Conservation (phyloP, 2,113 vertebrate species). For the Sander lucioperca region DNA sequence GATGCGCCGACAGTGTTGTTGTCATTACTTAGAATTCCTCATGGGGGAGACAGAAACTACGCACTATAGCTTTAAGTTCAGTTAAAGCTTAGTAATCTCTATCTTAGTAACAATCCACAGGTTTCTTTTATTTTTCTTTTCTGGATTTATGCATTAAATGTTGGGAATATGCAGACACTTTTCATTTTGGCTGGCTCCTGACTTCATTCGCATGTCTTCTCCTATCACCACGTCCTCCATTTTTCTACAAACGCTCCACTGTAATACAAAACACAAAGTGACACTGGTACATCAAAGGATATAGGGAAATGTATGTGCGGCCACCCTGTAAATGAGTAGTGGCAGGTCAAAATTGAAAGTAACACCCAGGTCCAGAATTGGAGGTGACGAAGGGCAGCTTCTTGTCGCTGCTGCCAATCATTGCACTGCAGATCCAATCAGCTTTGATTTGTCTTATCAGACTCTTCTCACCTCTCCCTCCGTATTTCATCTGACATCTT, state of each 20-base stretch:
- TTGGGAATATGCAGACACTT: background rate
- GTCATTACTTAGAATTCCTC: too few relatives aligned
- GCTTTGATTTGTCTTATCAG: slow-evolving; percentile 43
- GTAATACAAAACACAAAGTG: background rate
- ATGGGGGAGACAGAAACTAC: too few relatives aligned
- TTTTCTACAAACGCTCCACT: background rate
- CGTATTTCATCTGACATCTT: slow-evolving; percentile 9
- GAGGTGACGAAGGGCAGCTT: background rate
- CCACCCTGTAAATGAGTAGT: background rate
- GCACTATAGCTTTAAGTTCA: too few relatives aligned
- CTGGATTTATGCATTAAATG: background rate
- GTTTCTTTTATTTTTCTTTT: background rate
- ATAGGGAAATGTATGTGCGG: background rate
- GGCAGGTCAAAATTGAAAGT: background rate
- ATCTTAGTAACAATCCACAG: too few relatives aligned
- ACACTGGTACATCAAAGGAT: background rate
- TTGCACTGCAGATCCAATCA: slow-evolving; percentile 50
- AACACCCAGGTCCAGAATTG: background rate
- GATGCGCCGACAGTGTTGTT: too few relatives aligned
- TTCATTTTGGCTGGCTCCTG: background rate
- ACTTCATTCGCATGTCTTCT: background rate
- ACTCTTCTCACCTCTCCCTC: slow-evolving; percentile 20
- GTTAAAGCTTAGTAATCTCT: too few relatives aligned
- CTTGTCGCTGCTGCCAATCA: background rate
- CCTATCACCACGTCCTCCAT: background rate